Evolutionary conservation across 2,888 invertebrate species (phyloP), one percentile per base, ranked within the genome.

Genomic region (Scaptomyza polygonia): DNA sequence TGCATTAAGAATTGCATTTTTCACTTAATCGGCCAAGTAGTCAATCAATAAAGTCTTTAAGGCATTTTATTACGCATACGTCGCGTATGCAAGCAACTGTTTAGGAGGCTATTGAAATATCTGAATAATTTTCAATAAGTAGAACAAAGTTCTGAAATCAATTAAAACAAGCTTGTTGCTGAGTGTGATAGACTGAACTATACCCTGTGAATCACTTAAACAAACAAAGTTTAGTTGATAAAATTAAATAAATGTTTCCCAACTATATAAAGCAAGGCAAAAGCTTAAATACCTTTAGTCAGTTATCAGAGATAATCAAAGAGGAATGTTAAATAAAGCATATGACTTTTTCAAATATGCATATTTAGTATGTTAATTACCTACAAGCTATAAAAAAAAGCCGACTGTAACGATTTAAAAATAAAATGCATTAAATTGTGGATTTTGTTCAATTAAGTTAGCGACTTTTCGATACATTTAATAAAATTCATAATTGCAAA

Each of bases 21-120:
- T 21, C 44, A 44, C 21, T 51, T 62, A 51, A 53, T 64, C 51
- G 57, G 39, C 63, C 62, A 58, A 47, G 40, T 48, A 21, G 44
- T 54, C 65, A 63, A 57, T 64, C 70, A 52, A 42, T 55, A 40
- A 21, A 59, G 44, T 45, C 63, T 47, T 45, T 49, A 40, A 32
- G 30, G 47, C 47, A 54, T 54, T 49, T 57, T 27, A 77, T 77
- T 79, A 67, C 65, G 69, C 67, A 78, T 78, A 78, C 77, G 77
- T 40, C 62, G 51, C 32, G 47, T 73, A 55, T 55, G 29, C 18
- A 34, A 34, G 29, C 52, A 58, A 52, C 58, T 68, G 29, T 36
- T 36, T 9, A 34, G 49, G 21, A 30, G 12, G n/a, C 36, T 53
- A 62, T 55, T 48, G 43, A 18, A 52, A 39, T 42, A 45, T 51